Evolutionary conservation across 2,797 vertebrate genomes (phyloP).

Genomic region (Helicolenus hilgendorfi): DNA sequence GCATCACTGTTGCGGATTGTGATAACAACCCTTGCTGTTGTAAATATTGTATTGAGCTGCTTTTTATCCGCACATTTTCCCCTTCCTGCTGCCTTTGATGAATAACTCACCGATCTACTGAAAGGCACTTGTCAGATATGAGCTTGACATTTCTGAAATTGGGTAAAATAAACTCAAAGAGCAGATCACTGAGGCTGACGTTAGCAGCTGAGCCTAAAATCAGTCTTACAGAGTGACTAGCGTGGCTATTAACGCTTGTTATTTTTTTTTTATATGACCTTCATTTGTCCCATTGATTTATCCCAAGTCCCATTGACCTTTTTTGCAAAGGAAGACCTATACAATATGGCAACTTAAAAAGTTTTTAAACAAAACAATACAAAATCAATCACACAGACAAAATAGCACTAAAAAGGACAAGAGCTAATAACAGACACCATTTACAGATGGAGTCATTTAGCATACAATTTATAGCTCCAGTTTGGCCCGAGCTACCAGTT

Average conservation of each 20-base stretch:
- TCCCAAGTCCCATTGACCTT: neutral
- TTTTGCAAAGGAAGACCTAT: neutral
- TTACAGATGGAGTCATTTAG: neutral
- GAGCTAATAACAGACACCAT: neutral
- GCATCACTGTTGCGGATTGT: slow-evolving; percentile 28
- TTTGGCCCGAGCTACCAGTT: neutral
- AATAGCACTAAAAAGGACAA: neutral
- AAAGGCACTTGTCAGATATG: neutral
- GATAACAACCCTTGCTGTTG: neutral
- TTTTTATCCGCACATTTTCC: slow-evolving; percentile 26
- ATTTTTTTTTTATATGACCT: neutral
- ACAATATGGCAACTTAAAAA: neutral
- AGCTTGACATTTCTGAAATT: neutral
- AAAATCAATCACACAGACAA: neutral
- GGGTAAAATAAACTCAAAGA: neutral
- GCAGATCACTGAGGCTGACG: neutral
- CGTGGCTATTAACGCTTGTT: neutral
- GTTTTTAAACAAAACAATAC: neutral
- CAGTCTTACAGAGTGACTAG: neutral
- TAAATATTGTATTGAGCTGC: slow-evolving; percentile 21
- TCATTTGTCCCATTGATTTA: neutral
- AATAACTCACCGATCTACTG: neutral
- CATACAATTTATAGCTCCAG: neutral
- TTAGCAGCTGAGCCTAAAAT: neutral
- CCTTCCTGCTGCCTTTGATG: slow-evolving; percentile 19